Conservation (phyloP, 2,888 invertebrate species). For the Sinhomidia bicolor region DNA sequence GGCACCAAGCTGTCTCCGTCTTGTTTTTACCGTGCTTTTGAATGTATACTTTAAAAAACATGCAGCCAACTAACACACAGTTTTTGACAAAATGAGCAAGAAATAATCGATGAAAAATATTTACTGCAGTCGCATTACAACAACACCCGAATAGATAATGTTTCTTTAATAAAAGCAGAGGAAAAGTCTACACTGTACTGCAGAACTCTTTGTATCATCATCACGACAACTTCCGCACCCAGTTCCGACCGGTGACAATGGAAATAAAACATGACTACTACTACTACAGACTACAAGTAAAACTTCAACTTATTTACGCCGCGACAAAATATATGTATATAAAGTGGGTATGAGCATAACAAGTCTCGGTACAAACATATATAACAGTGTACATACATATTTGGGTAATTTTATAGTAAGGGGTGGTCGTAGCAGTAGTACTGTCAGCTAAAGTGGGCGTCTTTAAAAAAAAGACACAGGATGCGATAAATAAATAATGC, state of each 20-base stretch:
- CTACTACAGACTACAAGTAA: neutral
- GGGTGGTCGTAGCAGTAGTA: neutral
- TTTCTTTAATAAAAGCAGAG: neutral
- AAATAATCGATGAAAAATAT: constrained; percentile 67
- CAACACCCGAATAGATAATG: neutral
- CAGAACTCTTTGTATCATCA: neutral
- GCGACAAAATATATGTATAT: neutral
- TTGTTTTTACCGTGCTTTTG: neutral
- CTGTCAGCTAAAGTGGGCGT: constrained; percentile 19
- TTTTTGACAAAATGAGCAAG: constrained; percentile 64
- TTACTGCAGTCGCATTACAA: constrained; percentile 27
- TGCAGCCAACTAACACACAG: neutral
- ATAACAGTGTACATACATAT: neutral
- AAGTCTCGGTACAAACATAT: neutral
- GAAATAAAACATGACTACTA: constrained; percentile 35
- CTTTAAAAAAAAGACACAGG: constrained; percentile 40
- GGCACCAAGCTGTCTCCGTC: constrained; percentile 67
- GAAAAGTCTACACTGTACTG: neutral
- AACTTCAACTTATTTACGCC: neutral
- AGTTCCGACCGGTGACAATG: constrained; percentile 58
- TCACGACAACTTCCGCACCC: constrained; percentile 59
- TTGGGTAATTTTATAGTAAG: neutral
- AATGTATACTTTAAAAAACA: constrained; percentile 3
- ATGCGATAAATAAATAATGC: constrained; percentile 43
- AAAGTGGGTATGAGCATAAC: neutral